These are phyloP conservation scores for Phymorhynchus buccinoides DNA, from an alignment of 1,140 invertebrate genomes.

Conservation along the genomic window DNA sequence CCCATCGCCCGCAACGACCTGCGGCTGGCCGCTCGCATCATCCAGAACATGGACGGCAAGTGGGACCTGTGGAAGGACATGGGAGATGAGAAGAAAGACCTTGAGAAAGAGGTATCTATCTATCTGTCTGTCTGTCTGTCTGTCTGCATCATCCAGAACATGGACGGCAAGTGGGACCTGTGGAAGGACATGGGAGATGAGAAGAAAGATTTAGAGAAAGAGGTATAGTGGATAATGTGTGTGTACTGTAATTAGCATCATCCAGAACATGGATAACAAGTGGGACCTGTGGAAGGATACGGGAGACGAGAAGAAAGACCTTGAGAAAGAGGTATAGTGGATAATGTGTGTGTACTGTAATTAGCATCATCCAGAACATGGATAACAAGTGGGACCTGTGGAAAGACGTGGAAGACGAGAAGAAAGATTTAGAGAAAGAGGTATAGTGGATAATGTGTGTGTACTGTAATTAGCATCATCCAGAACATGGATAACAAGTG, in stretches of 20 bases:
- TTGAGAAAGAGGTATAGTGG: constrained; percentile 61
- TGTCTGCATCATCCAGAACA: too few species aligned
- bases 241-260: constrained; percentile 78
- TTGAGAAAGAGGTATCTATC: constrained; percentile 68
- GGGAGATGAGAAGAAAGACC: constrained; percentile 71
- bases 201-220: not conserved
- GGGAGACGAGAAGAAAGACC: constrained; percentile 71
- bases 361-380: too few species aligned
- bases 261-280: constrained; percentile 91
- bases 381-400: too few species aligned
- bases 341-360: too few species aligned
- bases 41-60: constrained; percentile 91
- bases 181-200: not conserved
- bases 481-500: constrained; percentile 91
- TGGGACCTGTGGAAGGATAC: constrained; percentile 84
- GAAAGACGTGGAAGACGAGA: too few species aligned
- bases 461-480: too few species aligned
- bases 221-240: not conserved
- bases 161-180: not conserved
- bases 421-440: too few species aligned
- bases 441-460: too few species aligned
- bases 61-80: constrained; percentile 84
- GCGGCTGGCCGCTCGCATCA: constrained; percentile 93
- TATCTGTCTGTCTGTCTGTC: too few species aligned
- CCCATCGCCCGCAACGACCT: constrained; percentile 91